Evolutionary conservation across 2,797 vertebrate genomes (phyloP), one percentile per base, ranked within the genome.

Genomic region (Enteromius paludinosus): DNA sequence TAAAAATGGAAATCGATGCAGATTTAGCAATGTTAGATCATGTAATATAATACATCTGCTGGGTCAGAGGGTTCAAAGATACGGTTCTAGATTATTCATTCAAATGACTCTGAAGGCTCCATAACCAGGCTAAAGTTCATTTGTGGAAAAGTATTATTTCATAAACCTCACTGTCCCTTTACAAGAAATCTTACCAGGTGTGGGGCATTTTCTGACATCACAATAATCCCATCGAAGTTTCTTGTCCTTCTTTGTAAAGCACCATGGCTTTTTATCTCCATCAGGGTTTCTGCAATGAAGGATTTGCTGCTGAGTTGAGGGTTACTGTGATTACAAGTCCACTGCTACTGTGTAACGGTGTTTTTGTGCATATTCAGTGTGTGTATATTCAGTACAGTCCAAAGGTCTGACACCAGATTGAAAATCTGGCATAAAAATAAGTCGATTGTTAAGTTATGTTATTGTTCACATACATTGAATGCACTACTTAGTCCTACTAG

Each of bases 211-310:
- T 3, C 0, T 86, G 54, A 95, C 87, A 68, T 94, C 79, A 75
- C 95, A 95, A 83, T 93, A 88, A 81, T 94, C 91, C 95, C 95
- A 96, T 54, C 77, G 72, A 73, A 95, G 86, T 54, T 0, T 90
- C 0, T 0, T 78, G 18, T 90, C 87, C 84, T 35, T 89, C 87
- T 93, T 92, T 86, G 68, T 85, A 87, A 95, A 95, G 85, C 95
- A 96, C 95, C 95, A 96, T 5, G 95, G 95, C 87, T 56, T 92
- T 20, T 2, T 2, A 2, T 94, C 94, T 78, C 93, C 93, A 17
- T 96, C 95, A 52, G 94, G 94, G 82, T 96, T 96, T 79, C 95
- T 96, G 83, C 30, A 59, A 82, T 20, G 2, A 4, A 74, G 23
- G 43, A 72, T 23, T 23, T 28, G 12, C 23, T 30, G 28, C 5